Conservation (phyloP, 2,113 vertebrate genomes). For the Heterotis niloticus region DNA sequence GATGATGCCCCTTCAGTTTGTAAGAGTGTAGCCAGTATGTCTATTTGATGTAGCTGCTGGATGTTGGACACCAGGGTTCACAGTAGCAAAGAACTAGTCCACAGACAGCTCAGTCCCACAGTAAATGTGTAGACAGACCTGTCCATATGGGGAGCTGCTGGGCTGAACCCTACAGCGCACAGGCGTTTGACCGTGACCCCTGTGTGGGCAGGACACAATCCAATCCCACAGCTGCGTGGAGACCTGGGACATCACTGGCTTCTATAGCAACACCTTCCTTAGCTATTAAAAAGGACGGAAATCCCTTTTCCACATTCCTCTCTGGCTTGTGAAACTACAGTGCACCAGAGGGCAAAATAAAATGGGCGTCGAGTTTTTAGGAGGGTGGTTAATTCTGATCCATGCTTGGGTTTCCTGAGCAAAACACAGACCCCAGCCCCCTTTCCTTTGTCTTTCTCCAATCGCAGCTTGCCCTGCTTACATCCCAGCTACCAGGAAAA, state of each 20-base stretch:
- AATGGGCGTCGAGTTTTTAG: slow-evolving; percentile 34
- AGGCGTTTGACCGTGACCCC: too few relatives aligned
- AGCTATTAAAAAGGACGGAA: background rate
- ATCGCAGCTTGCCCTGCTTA: background rate
- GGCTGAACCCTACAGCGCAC: background rate
- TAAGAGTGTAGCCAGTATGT: background rate
- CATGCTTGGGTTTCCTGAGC: slow-evolving; percentile 43
- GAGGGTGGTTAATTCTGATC: slow-evolving; percentile 33
- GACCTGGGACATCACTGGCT: too few relatives aligned
- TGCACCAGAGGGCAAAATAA: background rate
- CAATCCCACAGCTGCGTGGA: too few relatives aligned
- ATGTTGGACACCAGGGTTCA: slow-evolving; percentile 21
- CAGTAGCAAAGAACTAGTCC: slow-evolving; percentile 44
- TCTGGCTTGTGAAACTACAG: background rate
- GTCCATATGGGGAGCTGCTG: slow-evolving; percentile 20
- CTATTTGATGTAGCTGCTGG: slow-evolving; percentile 25
- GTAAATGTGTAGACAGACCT: slow-evolving; percentile 37
- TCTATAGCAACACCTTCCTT: background rate
- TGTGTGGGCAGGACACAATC: too few relatives aligned
- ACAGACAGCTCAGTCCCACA: slow-evolving; percentile 40
- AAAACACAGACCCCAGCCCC: slow-evolving; percentile 43
- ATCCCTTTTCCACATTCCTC: background rate
- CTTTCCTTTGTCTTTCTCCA: slow-evolving; percentile 32
- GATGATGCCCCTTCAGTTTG: background rate
- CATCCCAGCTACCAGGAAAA: slow-evolving; percentile 17